Percentiles rank a stretch among this genome's conserved stretches.
phyloP scores from a whole-genome alignment of 2,888 invertebrate species.

The Lapara coniferarum region DNA sequence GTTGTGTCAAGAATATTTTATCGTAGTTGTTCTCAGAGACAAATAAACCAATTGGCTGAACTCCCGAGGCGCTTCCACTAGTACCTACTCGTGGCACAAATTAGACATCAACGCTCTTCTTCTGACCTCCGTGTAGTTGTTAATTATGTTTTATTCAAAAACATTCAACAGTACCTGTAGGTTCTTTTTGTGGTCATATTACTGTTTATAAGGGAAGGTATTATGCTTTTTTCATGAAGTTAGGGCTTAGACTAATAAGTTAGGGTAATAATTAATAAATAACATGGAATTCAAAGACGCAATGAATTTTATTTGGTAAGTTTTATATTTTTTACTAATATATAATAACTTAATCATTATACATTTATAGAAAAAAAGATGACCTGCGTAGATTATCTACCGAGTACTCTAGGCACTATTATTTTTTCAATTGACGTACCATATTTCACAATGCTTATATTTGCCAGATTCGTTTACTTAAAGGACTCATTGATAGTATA shows the following conservation, averaged over 20 bases:
- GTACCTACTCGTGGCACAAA: no score
- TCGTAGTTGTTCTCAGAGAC: no score
- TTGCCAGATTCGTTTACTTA: background rate
- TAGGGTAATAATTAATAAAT: background rate
- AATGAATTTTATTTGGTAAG: slow-evolving; percentile 17
- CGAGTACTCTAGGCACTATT: slow-evolving; percentile 74
- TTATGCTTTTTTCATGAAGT: background rate
- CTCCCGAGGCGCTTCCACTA: no score
- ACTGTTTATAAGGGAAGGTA: no score
- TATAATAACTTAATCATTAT: background rate
- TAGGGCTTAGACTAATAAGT: background rate
- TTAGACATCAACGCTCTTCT: no score
- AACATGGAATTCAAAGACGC: background rate
- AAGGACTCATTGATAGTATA: background rate
- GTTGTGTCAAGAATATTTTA: no score
- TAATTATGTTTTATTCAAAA: no score
- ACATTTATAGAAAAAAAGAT: slow-evolving; percentile 35
- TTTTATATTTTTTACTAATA: background rate
- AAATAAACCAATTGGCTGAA: no score
- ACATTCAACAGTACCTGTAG: no score
- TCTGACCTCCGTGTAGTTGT: no score
- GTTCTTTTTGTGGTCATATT: no score
- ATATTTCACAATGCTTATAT: slow-evolving; percentile 32
- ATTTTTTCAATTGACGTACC: slow-evolving; percentile 79
- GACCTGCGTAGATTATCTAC: slow-evolving; percentile 56